Conservation (phyloP, 2,797 vertebrate species). For the Squalus acanthias region DNA sequence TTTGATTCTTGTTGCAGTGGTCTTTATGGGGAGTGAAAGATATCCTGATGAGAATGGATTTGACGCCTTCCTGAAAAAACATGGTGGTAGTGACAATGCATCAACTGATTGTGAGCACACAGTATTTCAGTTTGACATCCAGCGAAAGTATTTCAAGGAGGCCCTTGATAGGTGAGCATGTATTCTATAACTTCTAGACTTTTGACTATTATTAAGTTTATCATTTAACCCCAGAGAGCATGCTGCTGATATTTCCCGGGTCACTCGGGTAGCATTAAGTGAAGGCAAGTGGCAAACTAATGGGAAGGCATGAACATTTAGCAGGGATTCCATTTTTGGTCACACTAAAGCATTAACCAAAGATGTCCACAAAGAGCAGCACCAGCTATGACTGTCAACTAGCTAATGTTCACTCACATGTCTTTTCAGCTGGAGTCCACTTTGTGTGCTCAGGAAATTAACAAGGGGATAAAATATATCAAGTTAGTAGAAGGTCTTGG, state of each 20-base stretch:
- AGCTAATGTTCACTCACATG: background rate
- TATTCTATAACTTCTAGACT: background rate
- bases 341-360: background rate
- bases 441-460: background rate
- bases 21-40: conserved; percentile 95
- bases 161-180: conserved; percentile 80
- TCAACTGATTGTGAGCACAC: conserved; percentile 92
- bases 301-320: background rate
- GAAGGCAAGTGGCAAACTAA: background rate
- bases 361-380: background rate
- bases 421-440: background rate
- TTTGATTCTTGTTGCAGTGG: conserved; percentile 66
- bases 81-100: conserved; percentile 87
- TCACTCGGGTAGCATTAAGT: background rate
- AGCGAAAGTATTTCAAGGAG: conserved; percentile 83
- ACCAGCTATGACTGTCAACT: background rate
- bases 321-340: background rate
- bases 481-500: no score
- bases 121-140: conserved; percentile 92
- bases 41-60: conserved; percentile 92
- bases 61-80: conserved; percentile 90
- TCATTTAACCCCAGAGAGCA: no score
- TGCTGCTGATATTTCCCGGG: background rate
- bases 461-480: background rate
- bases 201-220: background rate